Evolutionary conservation across 2,113 vertebrate species (phyloP), one percentile per base, ranked within the genome.

Genomic region (Protomyctophum bolini): DNA sequence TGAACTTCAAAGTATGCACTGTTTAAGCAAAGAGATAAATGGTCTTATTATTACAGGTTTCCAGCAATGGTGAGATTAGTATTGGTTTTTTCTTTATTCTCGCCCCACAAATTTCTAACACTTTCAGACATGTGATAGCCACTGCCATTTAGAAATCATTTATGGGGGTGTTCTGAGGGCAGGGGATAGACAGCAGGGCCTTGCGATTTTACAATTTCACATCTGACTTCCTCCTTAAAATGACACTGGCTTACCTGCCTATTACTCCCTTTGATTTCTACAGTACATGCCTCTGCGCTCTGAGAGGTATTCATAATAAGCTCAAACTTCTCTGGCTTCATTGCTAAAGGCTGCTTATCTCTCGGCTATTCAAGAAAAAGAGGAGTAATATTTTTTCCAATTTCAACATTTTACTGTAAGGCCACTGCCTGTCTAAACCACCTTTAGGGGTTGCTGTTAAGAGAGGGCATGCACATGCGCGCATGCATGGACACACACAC

Each of bases 141-240:
- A 45, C 76, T 54, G 71, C 81, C 65, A 84, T 91, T 79, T 91
- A 85, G 79, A 86, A 92, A 88, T 88, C 83, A 87, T 90, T 88
- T 88, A 79, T 83, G 77, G 73, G 80, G 84, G 83, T 66, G 77
- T 86, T 89, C 83, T 80, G 79, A 85, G 83, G 77, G 80, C 83
- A 78, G 82, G 82, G 90, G 87, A 91, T 88, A 87, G 88, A 89
- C 84, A 80, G 85, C 72, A 67, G 70, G 82, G 78, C 75, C 86
- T 85, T 73, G 74, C 79, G 70, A 86, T 92, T 94, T 95, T 87
- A 93, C 90, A 94, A 89, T 94, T 94, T 95, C 91, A 93, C 91
- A 94, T 91, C 90, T 89, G 91, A 83, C 81, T 94, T 94, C 90
- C 86, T 86, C 85, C 85, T 90, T 83, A 89, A 94, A 93, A 94